Evolutionary conservation across 2,888 invertebrate species (phyloP), one percentile per base, ranked within the genome.

Genomic region (Phoronis australis): DNA sequence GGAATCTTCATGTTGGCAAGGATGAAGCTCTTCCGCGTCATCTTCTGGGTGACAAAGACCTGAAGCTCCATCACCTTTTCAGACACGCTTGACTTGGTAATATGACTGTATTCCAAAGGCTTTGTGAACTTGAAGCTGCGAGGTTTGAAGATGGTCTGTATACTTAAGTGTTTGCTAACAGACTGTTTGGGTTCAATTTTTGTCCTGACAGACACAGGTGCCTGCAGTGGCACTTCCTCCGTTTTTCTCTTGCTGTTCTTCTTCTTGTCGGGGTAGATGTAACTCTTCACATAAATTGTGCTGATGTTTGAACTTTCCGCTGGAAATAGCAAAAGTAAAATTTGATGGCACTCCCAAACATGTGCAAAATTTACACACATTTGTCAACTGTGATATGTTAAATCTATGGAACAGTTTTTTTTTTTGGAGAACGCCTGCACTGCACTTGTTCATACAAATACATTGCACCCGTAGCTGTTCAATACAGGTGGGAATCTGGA

Each of bases 221-320:
- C 50, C 24, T 63, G 60, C 15, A 70, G 64, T 23, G 56, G 52
- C 1, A 70, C 52, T 24, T 69, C 69, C 47, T 73, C 73, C 18
- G 73, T 71, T 47, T 64, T 65, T n/a, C 70, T 55, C 41, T 67
- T 67, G 4, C 61, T 61, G 37, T 64, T 63, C 48, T 64, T 64
- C 42, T 61, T 58, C 38, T 60, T 61, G 51, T 71, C 69, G 2
- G 73, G 73, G 38, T 61, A 60, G 12, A 73, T 56, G 59, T 64
- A 66, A 37, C 62, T 60, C 51, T 67, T 63, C 18, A 71, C 64
- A 54, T 66, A 73, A 24, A 73, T 61, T 5, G 68, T 59, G 51
- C 64, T 61, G 45, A 73, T 71, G 67, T 66, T 70, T 1, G 70
- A 70, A 4, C 64, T 65, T 35, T 66, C 64, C 23, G 68, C 70